A percentile compares a stretch with the other conserved stretches of the same genome.
phyloP scores from a whole-genome alignment of 2,113 vertebrate species.

The Poicephalus gulielmi region DNA sequence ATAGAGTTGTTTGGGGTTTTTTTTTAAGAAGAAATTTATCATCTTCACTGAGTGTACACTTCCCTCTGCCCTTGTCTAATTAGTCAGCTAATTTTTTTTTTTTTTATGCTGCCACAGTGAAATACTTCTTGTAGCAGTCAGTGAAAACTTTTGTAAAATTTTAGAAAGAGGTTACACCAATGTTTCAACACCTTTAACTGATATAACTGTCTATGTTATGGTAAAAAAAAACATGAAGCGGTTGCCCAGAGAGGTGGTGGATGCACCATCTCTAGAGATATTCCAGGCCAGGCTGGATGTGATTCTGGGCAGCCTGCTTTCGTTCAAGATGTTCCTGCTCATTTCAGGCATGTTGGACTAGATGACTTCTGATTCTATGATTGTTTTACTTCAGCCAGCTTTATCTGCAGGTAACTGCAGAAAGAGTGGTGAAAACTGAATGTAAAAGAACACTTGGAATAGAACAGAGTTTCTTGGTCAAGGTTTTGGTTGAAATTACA shows the following conservation, averaged over 20 bases:
- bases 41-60: background rate
- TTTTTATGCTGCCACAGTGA: background rate
- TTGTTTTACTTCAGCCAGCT: background rate
- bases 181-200: background rate
- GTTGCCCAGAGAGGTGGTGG: background rate
- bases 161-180: background rate
- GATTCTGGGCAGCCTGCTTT: background rate
- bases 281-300: background rate
- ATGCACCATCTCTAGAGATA: background rate
- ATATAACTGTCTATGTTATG: background rate
- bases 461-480: background rate
- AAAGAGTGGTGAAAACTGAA: background rate
- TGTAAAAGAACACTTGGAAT: background rate
- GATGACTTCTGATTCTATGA: background rate
- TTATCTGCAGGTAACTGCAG: background rate
- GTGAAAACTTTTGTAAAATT: background rate
- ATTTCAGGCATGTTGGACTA: background rate
- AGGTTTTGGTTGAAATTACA: background rate
- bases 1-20: too few relatives aligned
- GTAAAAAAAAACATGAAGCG: background rate
- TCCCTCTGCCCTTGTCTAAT: background rate
- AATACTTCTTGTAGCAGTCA: background rate
- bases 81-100: background rate
- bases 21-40: background rate
- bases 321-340: background rate